phyloP scores from a whole-genome alignment of 2,888 invertebrate species.

The Campaea margaritaria region DNA sequence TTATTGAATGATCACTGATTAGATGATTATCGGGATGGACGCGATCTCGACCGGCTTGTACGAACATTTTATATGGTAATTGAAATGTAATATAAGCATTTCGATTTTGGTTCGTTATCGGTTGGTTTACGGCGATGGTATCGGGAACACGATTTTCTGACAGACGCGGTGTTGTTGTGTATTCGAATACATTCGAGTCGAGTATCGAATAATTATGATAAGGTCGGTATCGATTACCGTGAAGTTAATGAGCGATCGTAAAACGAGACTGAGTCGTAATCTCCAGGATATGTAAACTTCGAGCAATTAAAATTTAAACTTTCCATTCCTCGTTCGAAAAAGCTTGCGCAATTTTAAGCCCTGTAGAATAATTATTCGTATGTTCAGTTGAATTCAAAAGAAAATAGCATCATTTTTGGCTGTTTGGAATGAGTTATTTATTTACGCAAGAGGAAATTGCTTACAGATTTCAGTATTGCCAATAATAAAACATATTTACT shows the following conservation, averaged over 20 bases:
- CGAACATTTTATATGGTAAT: slow-evolving; percentile 83
- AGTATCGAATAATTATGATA: slow-evolving; percentile 66
- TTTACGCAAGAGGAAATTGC: too few relatives aligned
- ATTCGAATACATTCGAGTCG: slow-evolving; percentile 32
- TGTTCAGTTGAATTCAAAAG: too few relatives aligned
- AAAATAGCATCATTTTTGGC: too few relatives aligned
- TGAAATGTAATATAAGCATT: slow-evolving; percentile 81
- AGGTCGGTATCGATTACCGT: slow-evolving; percentile 68
- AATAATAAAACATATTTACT: too few relatives aligned
- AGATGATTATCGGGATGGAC: slow-evolving; percentile 83
- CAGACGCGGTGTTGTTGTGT: slow-evolving; percentile 47
- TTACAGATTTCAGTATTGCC: neutral
- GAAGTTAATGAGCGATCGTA: slow-evolving; percentile 67
- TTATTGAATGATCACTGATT: slow-evolving; percentile 82
- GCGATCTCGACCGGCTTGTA: slow-evolving; percentile 70
- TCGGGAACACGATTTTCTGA: slow-evolving; percentile 49
- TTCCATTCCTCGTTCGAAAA: slow-evolving; percentile 11
- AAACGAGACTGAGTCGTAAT: slow-evolving; percentile 28
- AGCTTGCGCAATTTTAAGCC: slow-evolving; percentile 6
- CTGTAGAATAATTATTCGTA: too few relatives aligned
- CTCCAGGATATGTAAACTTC: slow-evolving; percentile 27
- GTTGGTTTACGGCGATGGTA: slow-evolving; percentile 65
- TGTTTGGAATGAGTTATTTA: too few relatives aligned
- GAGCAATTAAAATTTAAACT: slow-evolving; percentile 41
- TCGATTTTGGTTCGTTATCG: slow-evolving; percentile 74